phyloP scores from a whole-genome alignment of 2,113 vertebrate genomes.

The Craseonycteris thonglongyai region DNA sequence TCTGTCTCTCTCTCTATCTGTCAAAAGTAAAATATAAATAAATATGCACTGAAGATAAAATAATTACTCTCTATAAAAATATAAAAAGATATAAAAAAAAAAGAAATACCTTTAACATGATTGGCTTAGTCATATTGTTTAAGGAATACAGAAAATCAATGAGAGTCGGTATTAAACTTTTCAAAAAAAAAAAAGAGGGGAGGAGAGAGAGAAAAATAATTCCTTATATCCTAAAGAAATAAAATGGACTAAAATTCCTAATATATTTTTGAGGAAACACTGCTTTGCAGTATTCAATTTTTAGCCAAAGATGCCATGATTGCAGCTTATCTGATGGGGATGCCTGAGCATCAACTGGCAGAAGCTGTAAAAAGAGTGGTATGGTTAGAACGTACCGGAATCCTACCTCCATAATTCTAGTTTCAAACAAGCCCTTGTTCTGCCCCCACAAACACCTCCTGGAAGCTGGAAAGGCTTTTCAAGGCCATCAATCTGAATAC shows the following conservation, averaged over 20 bases:
- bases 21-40: no score
- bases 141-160: neutral
- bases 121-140: neutral
- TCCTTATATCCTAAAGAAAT: neutral
- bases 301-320: neutral
- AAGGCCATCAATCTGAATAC: neutral
- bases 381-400: neutral
- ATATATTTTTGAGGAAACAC: neutral
- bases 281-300: neutral
- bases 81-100: no score
- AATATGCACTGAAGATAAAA: no score
- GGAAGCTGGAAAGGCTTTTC: neutral
- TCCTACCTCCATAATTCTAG: neutral
- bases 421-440: neutral
- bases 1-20: no score
- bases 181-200: neutral
- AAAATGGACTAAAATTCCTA: neutral
- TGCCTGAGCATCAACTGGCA: neutral
- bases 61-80: no score
- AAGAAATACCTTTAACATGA: neutral
- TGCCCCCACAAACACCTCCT: neutral
- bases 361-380: neutral
- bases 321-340: neutral
- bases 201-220: neutral
- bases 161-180: neutral